These are phyloP conservation scores for Eudasyphora cyanicolor DNA, from an alignment of 2,888 invertebrate genomes.

Conservation along the genomic window DNA sequence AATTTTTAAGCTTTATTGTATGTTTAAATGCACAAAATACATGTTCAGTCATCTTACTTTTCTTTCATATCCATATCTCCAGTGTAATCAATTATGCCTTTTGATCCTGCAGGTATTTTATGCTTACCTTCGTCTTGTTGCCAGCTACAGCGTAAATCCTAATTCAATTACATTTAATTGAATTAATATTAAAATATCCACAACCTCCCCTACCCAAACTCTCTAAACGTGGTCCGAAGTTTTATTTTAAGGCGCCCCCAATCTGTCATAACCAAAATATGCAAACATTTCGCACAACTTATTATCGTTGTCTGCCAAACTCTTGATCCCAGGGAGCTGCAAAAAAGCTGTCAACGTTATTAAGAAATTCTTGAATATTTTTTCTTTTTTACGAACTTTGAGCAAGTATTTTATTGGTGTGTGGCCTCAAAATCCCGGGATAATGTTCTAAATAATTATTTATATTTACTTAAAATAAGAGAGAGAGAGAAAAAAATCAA, in stretches of 20 bases:
- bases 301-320: neutral
- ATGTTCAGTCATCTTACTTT: neutral
- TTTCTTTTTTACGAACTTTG: neutral
- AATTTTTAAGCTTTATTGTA: too few species aligned
- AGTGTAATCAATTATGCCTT: too few species aligned
- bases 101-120: too few species aligned
- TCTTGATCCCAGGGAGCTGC: neutral
- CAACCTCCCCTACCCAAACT: neutral
- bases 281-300: slow-evolving; percentile 5
- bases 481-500: too few species aligned
- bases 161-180: neutral
- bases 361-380: neutral
- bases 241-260: neutral
- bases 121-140: too few species aligned
- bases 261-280: neutral
- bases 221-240: neutral
- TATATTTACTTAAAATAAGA: slow-evolving; percentile 16
- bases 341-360: slow-evolving; percentile 18
- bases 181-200: neutral
- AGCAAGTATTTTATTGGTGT: neutral
- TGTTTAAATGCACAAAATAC: neutral
- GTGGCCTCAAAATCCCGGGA: slow-evolving; percentile 5
- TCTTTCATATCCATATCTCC: too few species aligned
- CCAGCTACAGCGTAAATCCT: neutral
- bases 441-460: slow-evolving; percentile 32